Evolutionary conservation across 2,113 vertebrate species (phyloP).

Genomic region (Scalopus aquaticus): DNA sequence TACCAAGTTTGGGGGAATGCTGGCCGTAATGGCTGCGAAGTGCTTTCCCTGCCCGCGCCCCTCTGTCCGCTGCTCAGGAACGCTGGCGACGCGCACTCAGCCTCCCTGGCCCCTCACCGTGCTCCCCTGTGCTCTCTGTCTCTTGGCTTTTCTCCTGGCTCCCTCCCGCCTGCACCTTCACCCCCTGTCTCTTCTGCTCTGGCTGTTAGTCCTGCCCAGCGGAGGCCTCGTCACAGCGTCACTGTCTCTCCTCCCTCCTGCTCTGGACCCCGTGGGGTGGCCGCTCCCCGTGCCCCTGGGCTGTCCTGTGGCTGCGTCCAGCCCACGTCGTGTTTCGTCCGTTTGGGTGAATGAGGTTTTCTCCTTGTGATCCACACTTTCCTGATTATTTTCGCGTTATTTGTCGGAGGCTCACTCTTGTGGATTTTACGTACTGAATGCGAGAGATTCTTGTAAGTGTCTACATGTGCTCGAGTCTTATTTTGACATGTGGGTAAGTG

Average conservation of each 20-base stretch:
- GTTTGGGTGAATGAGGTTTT: neutral
- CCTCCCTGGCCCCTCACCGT: no score
- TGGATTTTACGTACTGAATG: neutral
- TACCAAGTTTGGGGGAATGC: neutral
- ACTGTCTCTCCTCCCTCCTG: neutral
- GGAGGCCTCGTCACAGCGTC: rapidly evolving
- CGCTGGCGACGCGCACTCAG: no score
- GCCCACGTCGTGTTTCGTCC: neutral
- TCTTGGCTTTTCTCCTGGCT: neutral
- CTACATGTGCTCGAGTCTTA: neutral
- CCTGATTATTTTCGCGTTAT: neutral
- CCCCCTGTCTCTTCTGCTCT: neutral
- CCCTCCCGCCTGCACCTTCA: neutral
- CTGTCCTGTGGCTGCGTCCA: neutral
- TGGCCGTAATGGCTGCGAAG: neutral
- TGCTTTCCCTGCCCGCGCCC: neutral
- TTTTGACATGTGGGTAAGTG: neutral
- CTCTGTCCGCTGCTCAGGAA: neutral
- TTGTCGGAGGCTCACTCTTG: neutral
- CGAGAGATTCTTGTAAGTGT: neutral
- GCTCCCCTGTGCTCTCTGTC: no score
- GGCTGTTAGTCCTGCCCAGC: neutral
- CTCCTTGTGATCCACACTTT: neutral
- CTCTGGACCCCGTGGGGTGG: neutral
- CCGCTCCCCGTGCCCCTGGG: no score